These are phyloP conservation scores for Formica exsecta DNA, from an alignment of 1,140 invertebrate genomes.

Conservation along the genomic window DNA sequence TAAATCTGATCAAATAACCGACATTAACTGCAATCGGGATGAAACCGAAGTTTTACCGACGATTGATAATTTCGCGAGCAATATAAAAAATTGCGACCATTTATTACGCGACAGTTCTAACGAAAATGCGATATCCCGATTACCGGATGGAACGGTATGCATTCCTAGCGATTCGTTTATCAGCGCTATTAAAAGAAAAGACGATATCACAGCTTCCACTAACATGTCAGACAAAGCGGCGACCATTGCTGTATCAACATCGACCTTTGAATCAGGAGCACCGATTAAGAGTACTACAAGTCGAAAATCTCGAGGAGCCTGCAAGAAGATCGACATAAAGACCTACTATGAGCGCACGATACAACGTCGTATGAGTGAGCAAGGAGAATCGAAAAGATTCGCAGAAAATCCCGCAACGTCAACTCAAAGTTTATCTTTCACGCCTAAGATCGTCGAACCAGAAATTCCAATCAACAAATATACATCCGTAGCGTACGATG, in stretches of 20 bases:
- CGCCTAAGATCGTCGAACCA: neutral
- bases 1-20: neutral
- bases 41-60: neutral
- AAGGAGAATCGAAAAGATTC: conserved; percentile 45
- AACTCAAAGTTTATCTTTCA: too few relatives aligned
- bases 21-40: neutral
- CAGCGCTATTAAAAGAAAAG: neutral
- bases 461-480: neutral
- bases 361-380: conserved; percentile 76
- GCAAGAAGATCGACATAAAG: conserved; percentile 82
- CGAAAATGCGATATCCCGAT: conserved; percentile 9
- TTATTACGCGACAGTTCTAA: neutral
- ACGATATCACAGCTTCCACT: too few relatives aligned
- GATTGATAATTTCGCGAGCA: neutral
- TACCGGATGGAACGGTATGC: neutral
- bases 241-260: neutral
- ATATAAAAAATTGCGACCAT: neutral
- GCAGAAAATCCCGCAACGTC: neutral
- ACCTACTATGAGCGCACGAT: conserved; percentile 81
- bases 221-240: neutral
- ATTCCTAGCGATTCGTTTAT: neutral
- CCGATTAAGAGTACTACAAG: neutral
- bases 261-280: neutral
- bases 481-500: neutral
- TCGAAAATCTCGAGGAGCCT: neutral